Conservation (phyloP, 2,888 invertebrate genomes). For the Cheilosia variabilis region DNA sequence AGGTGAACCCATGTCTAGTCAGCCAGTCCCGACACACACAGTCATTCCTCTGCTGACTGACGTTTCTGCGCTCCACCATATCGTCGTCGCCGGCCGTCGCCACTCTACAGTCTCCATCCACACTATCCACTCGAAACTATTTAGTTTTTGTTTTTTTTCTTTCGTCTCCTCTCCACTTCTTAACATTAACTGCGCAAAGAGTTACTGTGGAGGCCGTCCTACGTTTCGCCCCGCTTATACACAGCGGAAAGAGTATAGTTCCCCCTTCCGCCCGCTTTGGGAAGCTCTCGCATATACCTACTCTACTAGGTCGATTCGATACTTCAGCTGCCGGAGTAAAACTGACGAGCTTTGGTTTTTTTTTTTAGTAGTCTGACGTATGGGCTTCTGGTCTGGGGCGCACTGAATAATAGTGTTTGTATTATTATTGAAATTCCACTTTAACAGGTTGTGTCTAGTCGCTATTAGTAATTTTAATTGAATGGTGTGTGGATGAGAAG, state of each 20-base stretch:
- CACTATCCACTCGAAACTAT: conserved; percentile 65
- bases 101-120: conserved; percentile 6
- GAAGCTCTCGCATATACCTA: conserved; percentile 58
- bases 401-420: conserved; percentile 71
- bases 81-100: conserved; percentile 3
- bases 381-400: conserved; percentile 66
- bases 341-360: conserved; percentile 69
- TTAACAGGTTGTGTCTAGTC: conserved; percentile 76
- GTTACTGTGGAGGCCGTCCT: conserved; percentile 43
- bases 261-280: conserved; percentile 25
- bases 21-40: conserved; percentile 62
- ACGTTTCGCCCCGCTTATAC: conserved; percentile 15
- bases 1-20: conserved; percentile 75
- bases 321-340: conserved; percentile 70
- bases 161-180: conserved; percentile 42
- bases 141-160: conserved; percentile 42
- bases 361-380: conserved; percentile 67
- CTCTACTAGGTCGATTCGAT: conserved; percentile 72
- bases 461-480: conserved; percentile 75
- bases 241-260: conserved; percentile 23
- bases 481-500: conserved; percentile 58
- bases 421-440: conserved; percentile 72
- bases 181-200: conserved; percentile 68
- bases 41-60: conserved; percentile 48
- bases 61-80: conserved; percentile 35